Conservation (phyloP, 2,888 invertebrate species). For the Scrobipalpa atriplicella region DNA sequence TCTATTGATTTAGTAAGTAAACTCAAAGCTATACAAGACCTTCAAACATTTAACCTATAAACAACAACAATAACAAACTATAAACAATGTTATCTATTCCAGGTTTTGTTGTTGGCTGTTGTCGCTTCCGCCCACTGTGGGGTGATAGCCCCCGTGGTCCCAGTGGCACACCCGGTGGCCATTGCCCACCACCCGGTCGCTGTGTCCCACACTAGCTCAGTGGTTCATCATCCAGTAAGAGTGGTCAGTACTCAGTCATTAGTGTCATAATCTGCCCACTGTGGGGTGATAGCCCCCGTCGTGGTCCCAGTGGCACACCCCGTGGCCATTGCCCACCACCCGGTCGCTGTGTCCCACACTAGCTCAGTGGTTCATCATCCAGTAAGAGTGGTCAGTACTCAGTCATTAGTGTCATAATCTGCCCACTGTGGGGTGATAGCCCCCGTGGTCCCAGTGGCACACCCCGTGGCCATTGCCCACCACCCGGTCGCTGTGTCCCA, state of each 20-base stretch:
- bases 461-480: constrained; percentile 47
- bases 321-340: constrained; percentile 45
- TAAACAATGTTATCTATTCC: constrained; percentile 38
- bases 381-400: constrained; percentile 41
- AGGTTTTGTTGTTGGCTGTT: constrained; percentile 72
- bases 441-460: constrained; percentile 63
- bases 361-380: constrained; percentile 55
- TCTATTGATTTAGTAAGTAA: too few relatives aligned
- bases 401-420: too few relatives aligned
- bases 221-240: constrained; percentile 52
- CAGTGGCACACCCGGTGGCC: constrained; percentile 53
- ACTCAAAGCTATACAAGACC: too few relatives aligned
- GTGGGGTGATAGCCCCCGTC: constrained; percentile 65
- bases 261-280: constrained; percentile 46
- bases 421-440: constrained; percentile 67
- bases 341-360: constrained; percentile 53
- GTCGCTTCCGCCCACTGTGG: constrained; percentile 67
- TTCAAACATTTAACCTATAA: too few relatives aligned
- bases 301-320: constrained; percentile 59
- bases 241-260: constrained; percentile 36
- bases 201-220: constrained; percentile 53
- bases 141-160: constrained; percentile 63
- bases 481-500: constrained; percentile 52
- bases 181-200: constrained; percentile 52
- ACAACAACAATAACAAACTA: background rate